Evolutionary conservation across 2,888 invertebrate genomes (phyloP), one percentile per base, ranked within the genome.

Genomic region (Cryptophagus acutangulus): DNA sequence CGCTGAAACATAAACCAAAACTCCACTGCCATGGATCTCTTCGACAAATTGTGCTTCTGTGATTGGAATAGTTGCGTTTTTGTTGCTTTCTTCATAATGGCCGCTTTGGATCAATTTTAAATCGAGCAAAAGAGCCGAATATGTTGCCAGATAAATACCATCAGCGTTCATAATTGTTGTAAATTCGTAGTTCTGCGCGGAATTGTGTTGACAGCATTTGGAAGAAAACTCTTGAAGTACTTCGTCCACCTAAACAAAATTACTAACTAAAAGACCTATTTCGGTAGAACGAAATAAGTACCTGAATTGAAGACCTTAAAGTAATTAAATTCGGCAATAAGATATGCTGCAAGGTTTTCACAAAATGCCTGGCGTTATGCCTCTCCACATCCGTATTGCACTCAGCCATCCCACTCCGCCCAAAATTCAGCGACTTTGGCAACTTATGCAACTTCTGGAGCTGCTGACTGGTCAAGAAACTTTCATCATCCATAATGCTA

Each of bases 161-260:
- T 95, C 95, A 1, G 93, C 94, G 67, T 95, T 95, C 74, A 95
- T 87, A 30, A 90, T 86, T 20, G 84, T 84, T 1, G 80, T 72
- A 2, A 80, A 76, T 29, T 81, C 76, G 1, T 80, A 77, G 1
- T 75, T 78, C 56, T 68, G 69, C 2, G 82, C 76, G 56, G 81
- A 79, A 66, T 77, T 81, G 76, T 87, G 82, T 71, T 91, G 85
- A 66, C 93, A 94, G 57, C 91, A 89, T 47, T 86, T 82, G 0
- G 93, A 92, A 1, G 94, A 87, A 60, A 94, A 94, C 62, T 88
- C 86, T 69, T 93, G 92, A 67, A 95, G 75, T 0, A 87, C 85
- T 65, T 91, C 89, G 60, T 95, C 94, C 14, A 93, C 84, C n/a
- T n/a, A n/a, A n/a, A n/a, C n/a, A n/a, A n/a, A 48, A 52, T 30